Evolutionary conservation across 1,140 invertebrate genomes (phyloP).

Genomic region (Lucilia sericata): DNA sequence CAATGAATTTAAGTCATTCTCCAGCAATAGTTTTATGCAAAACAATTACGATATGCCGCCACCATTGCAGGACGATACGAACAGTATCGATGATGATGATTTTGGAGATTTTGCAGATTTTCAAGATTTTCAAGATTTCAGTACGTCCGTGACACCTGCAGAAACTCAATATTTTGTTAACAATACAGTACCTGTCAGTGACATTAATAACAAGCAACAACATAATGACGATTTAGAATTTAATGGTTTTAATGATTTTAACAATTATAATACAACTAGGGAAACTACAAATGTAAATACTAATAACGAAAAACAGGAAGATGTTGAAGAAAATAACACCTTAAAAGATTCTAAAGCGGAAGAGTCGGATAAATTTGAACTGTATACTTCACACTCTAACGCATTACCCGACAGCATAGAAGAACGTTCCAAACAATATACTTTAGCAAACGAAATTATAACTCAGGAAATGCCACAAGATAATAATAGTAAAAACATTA

Average conservation of each 20-base stretch:
- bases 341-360: background rate
- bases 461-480: background rate
- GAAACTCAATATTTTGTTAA: background rate
- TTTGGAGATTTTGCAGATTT: constrained; percentile 61
- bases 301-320: background rate
- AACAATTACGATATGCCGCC: background rate
- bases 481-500: too few relatives aligned
- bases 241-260: background rate
- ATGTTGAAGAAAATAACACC: background rate
- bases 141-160: background rate
- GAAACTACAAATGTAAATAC: background rate
- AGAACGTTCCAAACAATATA: background rate
- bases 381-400: background rate
- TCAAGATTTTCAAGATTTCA: constrained; percentile 46
- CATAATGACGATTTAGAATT: constrained; percentile 49
- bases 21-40: background rate
- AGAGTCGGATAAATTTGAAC: background rate
- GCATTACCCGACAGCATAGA: background rate
- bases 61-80: constrained; percentile 10
- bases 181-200: background rate
- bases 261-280: background rate
- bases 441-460: background rate
- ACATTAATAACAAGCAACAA: constrained; percentile 24
- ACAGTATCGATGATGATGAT: constrained; percentile 50
- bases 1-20: background rate